Conservation (phyloP, 2,888 invertebrate species). For the Bellardia bayeri region DNA sequence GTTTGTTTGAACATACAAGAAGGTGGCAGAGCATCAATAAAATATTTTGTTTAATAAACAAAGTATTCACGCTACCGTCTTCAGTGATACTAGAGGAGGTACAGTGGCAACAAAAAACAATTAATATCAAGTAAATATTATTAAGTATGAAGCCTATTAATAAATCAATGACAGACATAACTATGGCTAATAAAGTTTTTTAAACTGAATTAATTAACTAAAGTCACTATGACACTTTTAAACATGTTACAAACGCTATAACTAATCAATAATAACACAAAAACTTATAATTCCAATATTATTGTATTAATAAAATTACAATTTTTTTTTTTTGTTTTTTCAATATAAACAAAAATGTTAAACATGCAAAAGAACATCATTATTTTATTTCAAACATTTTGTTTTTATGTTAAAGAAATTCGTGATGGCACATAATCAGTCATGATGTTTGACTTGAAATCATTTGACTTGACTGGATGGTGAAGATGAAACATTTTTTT, state of each 20-base stretch:
- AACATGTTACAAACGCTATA: neutral
- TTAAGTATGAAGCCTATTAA: no score
- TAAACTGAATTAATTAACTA: no score
- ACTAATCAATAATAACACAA: neutral
- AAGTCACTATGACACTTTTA: no score
- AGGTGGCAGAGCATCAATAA: slow-evolving; percentile 58
- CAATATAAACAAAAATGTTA: slow-evolving; percentile 40
- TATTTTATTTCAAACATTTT: slow-evolving; percentile 31
- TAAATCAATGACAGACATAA: no score
- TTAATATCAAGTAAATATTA: neutral
- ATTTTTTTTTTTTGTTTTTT: no score
- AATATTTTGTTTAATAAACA: slow-evolving; percentile 18
- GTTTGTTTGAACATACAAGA: slow-evolving; percentile 21
- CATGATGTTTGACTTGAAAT: slow-evolving; percentile 50
- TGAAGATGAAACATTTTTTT: slow-evolving; percentile 61
- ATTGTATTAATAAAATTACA: slow-evolving; percentile 12
- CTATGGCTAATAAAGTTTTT: no score
- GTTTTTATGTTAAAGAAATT: slow-evolving; percentile 56
- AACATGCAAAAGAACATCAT: slow-evolving; percentile 62
- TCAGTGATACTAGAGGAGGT: neutral
- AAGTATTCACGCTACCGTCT: slow-evolving; percentile 21
- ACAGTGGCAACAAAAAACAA: neutral
- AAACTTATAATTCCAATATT: neutral
- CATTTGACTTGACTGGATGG: slow-evolving; percentile 27
- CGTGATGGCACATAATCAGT: slow-evolving; percentile 70